These are phyloP conservation scores for Branchipolynoe longqiensis DNA, from an alignment of 2,888 invertebrate species.

Conservation along the genomic window DNA sequence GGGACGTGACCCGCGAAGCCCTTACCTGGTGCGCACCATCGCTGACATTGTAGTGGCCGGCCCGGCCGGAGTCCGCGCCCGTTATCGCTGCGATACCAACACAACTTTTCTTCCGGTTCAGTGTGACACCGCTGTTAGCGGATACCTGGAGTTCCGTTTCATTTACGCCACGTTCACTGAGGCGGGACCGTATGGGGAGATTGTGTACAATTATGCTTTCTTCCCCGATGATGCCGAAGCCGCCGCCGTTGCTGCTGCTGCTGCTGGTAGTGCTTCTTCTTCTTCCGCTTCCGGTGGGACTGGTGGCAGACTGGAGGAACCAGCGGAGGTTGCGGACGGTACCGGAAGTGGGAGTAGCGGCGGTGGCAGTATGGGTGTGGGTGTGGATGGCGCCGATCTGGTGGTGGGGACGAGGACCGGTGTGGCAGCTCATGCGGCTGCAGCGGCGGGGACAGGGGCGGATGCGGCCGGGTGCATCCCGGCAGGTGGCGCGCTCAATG, in stretches of 20 bases:
- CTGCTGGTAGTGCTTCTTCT: no score
- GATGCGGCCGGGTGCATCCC: conserved; percentile 36
- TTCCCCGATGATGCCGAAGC: not conserved
- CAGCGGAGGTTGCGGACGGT: no score
- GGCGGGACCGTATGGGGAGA: conserved; percentile 58
- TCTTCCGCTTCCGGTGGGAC: no score
- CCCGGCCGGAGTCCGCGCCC: not conserved
- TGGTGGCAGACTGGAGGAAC: no score
- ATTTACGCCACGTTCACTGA: conserved; percentile 45
- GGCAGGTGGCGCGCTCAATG: not conserved
- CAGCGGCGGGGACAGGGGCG: no score
- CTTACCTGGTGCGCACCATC: not conserved
- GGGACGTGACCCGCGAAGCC: conserved; percentile 36
- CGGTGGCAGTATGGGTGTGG: no score
- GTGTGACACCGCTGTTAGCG: conserved; percentile 25
- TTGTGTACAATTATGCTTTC: conserved; percentile 57
- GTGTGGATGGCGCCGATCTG: no score
- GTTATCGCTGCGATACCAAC: conserved; percentile 32
- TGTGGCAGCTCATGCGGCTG: no score
- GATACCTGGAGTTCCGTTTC: conserved; percentile 37
- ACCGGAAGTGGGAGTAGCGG: not conserved
- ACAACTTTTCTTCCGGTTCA: conserved; percentile 31
- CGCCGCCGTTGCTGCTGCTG: not conserved
- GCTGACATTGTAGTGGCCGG: not conserved
- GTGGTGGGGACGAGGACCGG: no score